Conservation (phyloP, 2,888 invertebrate genomes). For the Cephus nigrinus region DNA sequence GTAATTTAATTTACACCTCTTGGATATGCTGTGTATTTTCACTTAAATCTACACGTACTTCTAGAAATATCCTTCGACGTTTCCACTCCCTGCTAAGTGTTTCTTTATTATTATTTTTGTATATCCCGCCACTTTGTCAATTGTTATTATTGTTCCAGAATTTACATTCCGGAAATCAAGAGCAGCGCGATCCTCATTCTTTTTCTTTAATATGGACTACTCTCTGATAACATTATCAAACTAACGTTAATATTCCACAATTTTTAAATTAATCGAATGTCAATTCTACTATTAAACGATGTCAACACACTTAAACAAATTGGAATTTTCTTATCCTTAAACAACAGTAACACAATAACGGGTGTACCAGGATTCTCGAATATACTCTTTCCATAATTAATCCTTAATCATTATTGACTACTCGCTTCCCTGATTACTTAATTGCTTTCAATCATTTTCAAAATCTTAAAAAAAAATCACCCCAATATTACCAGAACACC, state of each 20-base stretch:
- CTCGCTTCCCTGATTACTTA: background rate
- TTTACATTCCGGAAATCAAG: too few species aligned
- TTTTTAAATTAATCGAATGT: background rate
- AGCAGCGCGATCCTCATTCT: background rate
- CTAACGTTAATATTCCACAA: background rate
- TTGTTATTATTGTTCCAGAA: too few species aligned
- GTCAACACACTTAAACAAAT: background rate
- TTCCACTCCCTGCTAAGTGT: background rate
- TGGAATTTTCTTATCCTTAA: background rate
- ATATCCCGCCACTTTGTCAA: too few species aligned
- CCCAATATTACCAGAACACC: background rate
- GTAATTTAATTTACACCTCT: background rate
- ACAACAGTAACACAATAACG: background rate
- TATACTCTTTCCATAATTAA: background rate
- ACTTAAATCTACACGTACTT: background rate
- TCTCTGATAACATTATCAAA: background rate
- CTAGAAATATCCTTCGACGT: background rate
- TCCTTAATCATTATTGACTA: background rate
- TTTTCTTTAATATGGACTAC: background rate
- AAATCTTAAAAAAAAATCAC: background rate
- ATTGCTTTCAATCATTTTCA: background rate
- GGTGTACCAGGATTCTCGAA: background rate
- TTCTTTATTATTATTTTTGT: background rate
- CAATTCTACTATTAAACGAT: background rate
- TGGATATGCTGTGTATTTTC: background rate